A percentile compares a stretch with the other conserved stretches of the same genome.
Conservation (phyloP, 2,888 invertebrate genomes). For the Pedicia rivosa region DNA sequence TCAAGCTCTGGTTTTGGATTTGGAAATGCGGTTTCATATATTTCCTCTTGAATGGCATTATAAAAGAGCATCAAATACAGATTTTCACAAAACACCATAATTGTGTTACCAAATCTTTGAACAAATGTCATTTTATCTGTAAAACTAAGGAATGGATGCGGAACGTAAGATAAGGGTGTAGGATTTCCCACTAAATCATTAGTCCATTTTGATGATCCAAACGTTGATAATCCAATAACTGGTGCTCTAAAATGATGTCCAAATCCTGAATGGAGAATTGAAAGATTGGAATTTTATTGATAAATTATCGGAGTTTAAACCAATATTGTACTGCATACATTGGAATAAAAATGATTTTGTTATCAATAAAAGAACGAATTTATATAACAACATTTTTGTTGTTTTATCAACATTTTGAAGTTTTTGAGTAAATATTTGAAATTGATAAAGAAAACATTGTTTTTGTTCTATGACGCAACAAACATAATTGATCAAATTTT, state of each 20-base stretch:
- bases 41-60: conserved; percentile 20
- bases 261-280: no score
- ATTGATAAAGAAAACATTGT: no score
- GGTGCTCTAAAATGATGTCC: conserved; percentile 18
- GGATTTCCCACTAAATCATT: conserved; percentile 18
- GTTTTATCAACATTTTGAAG: no score
- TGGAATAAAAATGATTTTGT: no score
- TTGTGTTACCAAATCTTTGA: conserved; percentile 24
- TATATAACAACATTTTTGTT: no score
- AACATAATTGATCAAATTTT: no score
- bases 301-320: no score
- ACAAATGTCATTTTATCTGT: conserved; percentile 25
- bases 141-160: conserved; percentile 19
- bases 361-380: no score
- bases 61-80: conserved; percentile 17
- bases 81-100: conserved; percentile 17
- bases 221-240: conserved; percentile 16
- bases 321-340: no score
- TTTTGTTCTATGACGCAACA: no score
- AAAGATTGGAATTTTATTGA: no score
- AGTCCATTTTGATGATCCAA: conserved; percentile 14
- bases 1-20: conserved; percentile 17
- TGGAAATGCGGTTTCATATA: conserved; percentile 21
- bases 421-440: no score
- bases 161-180: conserved; percentile 25